Percentiles rank a stretch among this genome's conserved stretches.
Evolutionary conservation across 2,888 invertebrate genomes (phyloP).

Genomic region (Synergus umbraculus): DNA sequence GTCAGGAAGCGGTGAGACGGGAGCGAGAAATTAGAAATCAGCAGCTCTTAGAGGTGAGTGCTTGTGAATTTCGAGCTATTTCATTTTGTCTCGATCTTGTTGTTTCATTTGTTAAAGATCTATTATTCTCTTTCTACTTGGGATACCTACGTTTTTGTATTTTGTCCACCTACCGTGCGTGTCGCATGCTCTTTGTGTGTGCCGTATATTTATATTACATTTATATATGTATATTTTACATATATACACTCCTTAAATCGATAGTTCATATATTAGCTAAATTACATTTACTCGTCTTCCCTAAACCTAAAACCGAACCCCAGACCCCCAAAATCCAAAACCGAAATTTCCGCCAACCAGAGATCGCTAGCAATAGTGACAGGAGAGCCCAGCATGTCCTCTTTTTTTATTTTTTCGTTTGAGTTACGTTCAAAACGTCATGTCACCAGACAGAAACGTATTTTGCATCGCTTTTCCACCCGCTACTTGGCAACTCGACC

Average conservation of each 20-base stretch:
- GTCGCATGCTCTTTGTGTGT: constrained; percentile 77
- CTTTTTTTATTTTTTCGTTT: constrained; percentile 43
- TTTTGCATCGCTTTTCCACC: constrained; percentile 48
- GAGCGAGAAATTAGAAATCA: constrained; percentile 90
- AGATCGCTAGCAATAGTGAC: constrained; percentile 77
- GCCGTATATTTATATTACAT: constrained; percentile 71
- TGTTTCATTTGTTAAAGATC: constrained; percentile 58
- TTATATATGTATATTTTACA: constrained; percentile 64
- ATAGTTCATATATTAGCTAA: constrained; percentile 55
- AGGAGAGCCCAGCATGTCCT: constrained; percentile 76
- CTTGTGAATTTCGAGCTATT: constrained; percentile 40
- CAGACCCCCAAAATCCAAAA: constrained; percentile 50
- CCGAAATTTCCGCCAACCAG: constrained; percentile 63
- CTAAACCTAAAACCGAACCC: constrained; percentile 44
- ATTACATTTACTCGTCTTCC: constrained; percentile 52
- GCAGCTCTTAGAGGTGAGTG: constrained; percentile 90
- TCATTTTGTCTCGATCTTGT: constrained; percentile 46
- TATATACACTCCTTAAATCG: constrained; percentile 57
- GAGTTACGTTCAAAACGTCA: constrained; percentile 39
- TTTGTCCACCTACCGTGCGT: constrained; percentile 77
- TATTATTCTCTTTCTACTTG: constrained; percentile 73
- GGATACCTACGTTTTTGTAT: constrained; percentile 69
- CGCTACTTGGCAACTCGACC: constrained; percentile 39
- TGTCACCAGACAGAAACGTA: constrained; percentile 47
- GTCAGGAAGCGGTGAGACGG: constrained; percentile 89